phyloP scores from a whole-genome alignment of 1,140 invertebrate genomes.

The Aphaenogaster floridana region DNA sequence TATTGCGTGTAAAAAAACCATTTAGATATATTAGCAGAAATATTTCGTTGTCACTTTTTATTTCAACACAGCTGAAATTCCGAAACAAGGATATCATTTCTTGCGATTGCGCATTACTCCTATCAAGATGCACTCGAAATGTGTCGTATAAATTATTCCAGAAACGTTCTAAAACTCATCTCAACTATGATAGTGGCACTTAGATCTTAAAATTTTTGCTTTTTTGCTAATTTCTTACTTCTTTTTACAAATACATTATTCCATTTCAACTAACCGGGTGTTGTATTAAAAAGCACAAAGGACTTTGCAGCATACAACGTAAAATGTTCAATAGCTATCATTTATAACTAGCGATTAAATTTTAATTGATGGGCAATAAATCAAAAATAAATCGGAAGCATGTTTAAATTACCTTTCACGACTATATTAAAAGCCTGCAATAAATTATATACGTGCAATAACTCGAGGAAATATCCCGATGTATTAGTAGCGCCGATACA shows the following conservation, averaged over 20 bases:
- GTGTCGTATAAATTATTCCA: constrained; percentile 20
- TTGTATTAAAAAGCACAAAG: constrained; percentile 1
- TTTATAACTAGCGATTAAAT: background rate
- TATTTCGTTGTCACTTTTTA: background rate
- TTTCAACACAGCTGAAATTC: background rate
- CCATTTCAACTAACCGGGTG: background rate
- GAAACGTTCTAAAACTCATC: background rate
- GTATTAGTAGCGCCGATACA: background rate
- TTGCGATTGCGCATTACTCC: constrained; percentile 6
- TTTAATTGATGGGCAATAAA: background rate
- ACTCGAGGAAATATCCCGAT: background rate
- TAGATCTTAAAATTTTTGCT: constrained; percentile 22
- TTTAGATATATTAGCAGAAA: background rate
- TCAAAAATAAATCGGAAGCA: background rate
- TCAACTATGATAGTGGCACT: background rate
- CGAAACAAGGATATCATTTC: constrained; percentile 18
- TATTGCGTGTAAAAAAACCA: background rate
- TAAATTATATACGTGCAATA: constrained; percentile 5
- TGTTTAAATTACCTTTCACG: background rate
- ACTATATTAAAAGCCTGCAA: background rate
- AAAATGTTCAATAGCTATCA: background rate
- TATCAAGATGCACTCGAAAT: background rate
- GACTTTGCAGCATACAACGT: background rate
- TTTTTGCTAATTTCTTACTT: background rate
- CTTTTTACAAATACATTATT: background rate